phyloP scores from a whole-genome alignment of 2,888 invertebrate genomes.

The Ophioninae sp. region DNA sequence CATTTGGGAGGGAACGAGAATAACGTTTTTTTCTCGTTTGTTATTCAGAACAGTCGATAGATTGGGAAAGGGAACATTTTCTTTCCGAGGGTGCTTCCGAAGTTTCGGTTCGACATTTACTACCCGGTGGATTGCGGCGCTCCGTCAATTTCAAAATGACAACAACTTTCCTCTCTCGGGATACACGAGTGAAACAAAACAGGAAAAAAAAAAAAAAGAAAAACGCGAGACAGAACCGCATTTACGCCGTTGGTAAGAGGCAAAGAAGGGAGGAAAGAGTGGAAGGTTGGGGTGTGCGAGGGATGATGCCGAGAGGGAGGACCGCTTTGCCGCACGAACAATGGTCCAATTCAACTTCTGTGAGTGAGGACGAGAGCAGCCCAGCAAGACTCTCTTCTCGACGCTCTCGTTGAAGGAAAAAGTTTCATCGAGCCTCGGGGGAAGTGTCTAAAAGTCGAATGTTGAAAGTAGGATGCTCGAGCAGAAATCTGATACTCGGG shows the following conservation, averaged over 20 bases:
- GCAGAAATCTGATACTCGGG: constrained; percentile 48
- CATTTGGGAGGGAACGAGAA: not conserved
- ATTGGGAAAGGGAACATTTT: not conserved
- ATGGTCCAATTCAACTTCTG: constrained; percentile 57
- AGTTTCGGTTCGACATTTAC: constrained; percentile 28
- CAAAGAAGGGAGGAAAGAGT: constrained; percentile 5
- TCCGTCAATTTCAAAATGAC: constrained; percentile 34
- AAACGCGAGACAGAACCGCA: constrained; percentile 25
- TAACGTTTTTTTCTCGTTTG: not conserved
- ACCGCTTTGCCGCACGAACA: constrained; percentile 40
- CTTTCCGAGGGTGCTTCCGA: constrained; percentile 8
- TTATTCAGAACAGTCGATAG: not conserved
- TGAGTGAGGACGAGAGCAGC: constrained; percentile 32
- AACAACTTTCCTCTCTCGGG: constrained; percentile 39
- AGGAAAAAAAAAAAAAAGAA: constrained; percentile 25
- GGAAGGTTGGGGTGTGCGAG: constrained; percentile 4
- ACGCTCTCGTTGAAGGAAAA: constrained; percentile 41
- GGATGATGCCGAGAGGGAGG: constrained; percentile 35
- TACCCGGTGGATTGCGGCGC: constrained; percentile 16
- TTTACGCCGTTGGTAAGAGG: constrained; percentile 27
- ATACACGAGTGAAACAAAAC: constrained; percentile 15
- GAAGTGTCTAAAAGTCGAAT: constrained; percentile 54
- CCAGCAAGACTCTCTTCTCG: constrained; percentile 35
- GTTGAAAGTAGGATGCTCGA: constrained; percentile 40
- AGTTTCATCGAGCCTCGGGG: constrained; percentile 56